phyloP scores from a whole-genome alignment of 2,888 invertebrate species.

The Rotaria macrura region DNA sequence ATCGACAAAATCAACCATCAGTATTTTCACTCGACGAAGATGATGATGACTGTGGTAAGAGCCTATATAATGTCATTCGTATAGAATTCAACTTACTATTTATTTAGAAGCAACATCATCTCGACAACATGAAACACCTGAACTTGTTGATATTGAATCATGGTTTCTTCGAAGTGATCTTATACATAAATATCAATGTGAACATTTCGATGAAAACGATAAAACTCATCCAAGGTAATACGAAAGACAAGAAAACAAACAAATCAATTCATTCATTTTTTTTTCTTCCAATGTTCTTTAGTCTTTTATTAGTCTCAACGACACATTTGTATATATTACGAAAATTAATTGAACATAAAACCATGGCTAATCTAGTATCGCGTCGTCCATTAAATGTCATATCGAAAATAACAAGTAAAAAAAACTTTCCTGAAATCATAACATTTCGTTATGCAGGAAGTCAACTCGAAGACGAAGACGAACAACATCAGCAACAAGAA shows the following conservation, averaged over 20 bases:
- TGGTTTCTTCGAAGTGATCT: slow-evolving; percentile 74
- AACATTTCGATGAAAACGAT: slow-evolving; percentile 75
- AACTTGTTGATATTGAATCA: slow-evolving; percentile 62
- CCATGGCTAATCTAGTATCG: slow-evolving; percentile 72
- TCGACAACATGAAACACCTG: slow-evolving; percentile 55
- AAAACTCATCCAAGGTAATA: slow-evolving; percentile 9
- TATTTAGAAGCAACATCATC: slow-evolving; percentile 35
- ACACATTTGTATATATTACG: slow-evolving; percentile 75
- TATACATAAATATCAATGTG: slow-evolving; percentile 74
- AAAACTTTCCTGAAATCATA: slow-evolving; percentile 82
- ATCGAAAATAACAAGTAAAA: slow-evolving; percentile 90
- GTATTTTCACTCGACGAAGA: slow-evolving; percentile 90
- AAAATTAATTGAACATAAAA: slow-evolving; percentile 60
- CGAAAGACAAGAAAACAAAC: too few species aligned
- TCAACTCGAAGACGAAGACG: background rate
- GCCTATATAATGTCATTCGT: slow-evolving; percentile 37
- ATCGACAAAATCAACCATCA: slow-evolving; percentile 64
- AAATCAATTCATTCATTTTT: too few species aligned
- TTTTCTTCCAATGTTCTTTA: slow-evolving; percentile 52
- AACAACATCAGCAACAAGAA: too few species aligned
- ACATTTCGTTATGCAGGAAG: slow-evolving; percentile 74
- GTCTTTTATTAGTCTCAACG: slow-evolving; percentile 72
- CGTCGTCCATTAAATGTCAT: slow-evolving; percentile 77
- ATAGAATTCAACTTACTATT: too few species aligned
- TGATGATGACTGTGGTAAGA: slow-evolving; percentile 46